Evolutionary conservation across 1,140 invertebrate genomes (phyloP).

Genomic region (Drosophila rhopaloa): DNA sequence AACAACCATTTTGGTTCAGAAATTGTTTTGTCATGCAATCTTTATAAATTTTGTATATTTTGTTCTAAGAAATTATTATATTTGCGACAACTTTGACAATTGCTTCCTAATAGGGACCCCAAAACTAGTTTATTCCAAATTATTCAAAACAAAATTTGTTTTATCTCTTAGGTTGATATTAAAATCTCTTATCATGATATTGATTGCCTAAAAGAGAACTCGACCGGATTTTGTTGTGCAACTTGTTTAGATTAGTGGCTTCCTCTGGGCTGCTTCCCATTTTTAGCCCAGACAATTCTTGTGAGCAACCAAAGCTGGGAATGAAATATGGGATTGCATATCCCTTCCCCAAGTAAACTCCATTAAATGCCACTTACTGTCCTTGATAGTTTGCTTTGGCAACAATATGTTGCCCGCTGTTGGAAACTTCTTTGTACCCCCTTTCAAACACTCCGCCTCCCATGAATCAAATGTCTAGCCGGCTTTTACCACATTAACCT

Average conservation of each 20-base stretch:
- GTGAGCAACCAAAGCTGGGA: slow-evolving; percentile 49
- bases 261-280: background rate
- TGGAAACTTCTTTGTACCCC: slow-evolving; percentile 1
- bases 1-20: too few relatives aligned
- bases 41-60: too few relatives aligned
- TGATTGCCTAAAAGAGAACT: background rate
- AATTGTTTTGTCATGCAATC: too few relatives aligned
- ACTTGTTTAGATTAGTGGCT: slow-evolving; percentile 31
- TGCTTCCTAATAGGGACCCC: too few relatives aligned
- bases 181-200: too few relatives aligned
- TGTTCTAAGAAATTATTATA: too few relatives aligned
- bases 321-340: slow-evolving; percentile 61
- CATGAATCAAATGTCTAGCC: slow-evolving; percentile 37
- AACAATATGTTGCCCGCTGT: slow-evolving; percentile 60
- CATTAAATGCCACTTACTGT: slow-evolving; percentile 79
- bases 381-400: slow-evolving; percentile 74
- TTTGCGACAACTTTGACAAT: too few relatives aligned
- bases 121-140: too few relatives aligned
- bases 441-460: slow-evolving; percentile 2
- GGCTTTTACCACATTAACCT: slow-evolving; percentile 79
- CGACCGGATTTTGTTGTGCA: background rate
- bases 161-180: too few relatives aligned
- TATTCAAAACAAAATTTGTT: too few relatives aligned
- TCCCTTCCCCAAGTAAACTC: slow-evolving; percentile 43
- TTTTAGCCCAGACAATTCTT: slow-evolving; percentile 6